Conservation (phyloP, 2,888 invertebrate species). For the Azorinus chamasolen region DNA sequence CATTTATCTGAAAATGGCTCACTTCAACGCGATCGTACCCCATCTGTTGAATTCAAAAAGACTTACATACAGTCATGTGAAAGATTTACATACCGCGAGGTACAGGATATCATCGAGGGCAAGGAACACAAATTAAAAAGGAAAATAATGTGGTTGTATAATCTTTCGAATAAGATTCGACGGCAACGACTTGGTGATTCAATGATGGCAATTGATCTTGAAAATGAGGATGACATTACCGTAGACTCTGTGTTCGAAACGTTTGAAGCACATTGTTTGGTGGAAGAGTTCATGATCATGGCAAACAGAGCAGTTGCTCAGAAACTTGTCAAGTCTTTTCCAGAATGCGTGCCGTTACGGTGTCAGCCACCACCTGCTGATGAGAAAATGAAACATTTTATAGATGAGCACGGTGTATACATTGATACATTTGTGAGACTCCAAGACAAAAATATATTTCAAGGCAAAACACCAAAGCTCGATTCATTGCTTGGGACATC, state of each 20-base stretch:
- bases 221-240: conserved; percentile 30
- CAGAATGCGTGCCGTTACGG: conserved; percentile 53
- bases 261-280: conserved; percentile 63
- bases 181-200: conserved; percentile 50
- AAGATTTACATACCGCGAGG: conserved; percentile 68
- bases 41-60: conserved; percentile 20
- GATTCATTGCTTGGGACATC: conserved; percentile 12
- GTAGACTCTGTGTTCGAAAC: conserved; percentile 41
- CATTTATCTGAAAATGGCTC: conserved; percentile 52
- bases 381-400: conserved; percentile 53
- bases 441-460: conserved; percentile 38
- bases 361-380: conserved; percentile 61
- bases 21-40: conserved; percentile 28
- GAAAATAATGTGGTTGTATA: conserved; percentile 37
- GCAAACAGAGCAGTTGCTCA: conserved; percentile 61
- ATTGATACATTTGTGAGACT: conserved; percentile 52
- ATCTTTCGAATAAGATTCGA: conserved; percentile 45
- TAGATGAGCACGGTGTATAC: conserved; percentile 26
- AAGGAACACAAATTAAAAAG: conserved; percentile 14
- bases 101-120: conserved; percentile 60
- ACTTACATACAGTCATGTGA: conserved; percentile 56
- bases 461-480: conserved; percentile 11
- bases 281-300: conserved; percentile 69
- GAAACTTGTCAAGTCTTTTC: conserved; percentile 35
- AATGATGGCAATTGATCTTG: conserved; percentile 54